A percentile compares a stretch with the other conserved stretches of the same genome.
These are phyloP conservation scores for Neuroscelio doddi DNA, from an alignment of 2,888 invertebrate genomes.

Conservation along the genomic window DNA sequence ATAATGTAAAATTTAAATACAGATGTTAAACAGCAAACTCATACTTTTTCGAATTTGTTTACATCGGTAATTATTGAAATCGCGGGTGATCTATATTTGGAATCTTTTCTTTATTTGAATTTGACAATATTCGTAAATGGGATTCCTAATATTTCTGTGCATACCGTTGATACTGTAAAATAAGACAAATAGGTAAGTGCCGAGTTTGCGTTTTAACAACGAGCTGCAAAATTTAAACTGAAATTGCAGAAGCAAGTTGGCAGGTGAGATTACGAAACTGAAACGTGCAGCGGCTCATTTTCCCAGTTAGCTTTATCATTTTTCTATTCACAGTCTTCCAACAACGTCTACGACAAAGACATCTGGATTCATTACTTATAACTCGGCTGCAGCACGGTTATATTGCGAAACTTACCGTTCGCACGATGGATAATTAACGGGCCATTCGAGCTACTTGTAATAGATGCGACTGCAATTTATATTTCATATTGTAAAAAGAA, in stretches of 20 bases:
- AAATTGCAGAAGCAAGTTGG: slow-evolving; percentile 30
- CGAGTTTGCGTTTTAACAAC: slow-evolving; percentile 2
- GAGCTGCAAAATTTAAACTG: slow-evolving; percentile 27
- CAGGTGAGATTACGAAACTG: slow-evolving; percentile 38
- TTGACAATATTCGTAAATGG: too few species aligned
- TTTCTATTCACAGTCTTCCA: slow-evolving; percentile 52
- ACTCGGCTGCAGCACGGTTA: slow-evolving; percentile 47
- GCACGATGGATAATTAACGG: slow-evolving; percentile 56
- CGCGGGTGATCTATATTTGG: too few species aligned
- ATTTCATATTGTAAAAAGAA: slow-evolving; percentile 7
- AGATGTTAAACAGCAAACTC: too few species aligned
- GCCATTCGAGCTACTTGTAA: slow-evolving; percentile 29
- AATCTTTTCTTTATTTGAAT: too few species aligned
- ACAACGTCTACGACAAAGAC: slow-evolving; percentile 51
- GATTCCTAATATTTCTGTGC: too few species aligned
- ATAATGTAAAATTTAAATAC: too few species aligned
- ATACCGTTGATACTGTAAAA: too few species aligned
- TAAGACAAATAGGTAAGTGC: too few species aligned
- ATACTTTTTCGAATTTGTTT: too few species aligned
- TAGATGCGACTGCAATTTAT: slow-evolving; percentile 24
- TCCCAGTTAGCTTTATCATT: slow-evolving; percentile 51
- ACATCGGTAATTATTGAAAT: too few species aligned
- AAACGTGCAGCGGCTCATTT: slow-evolving; percentile 43
- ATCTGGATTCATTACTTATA: slow-evolving; percentile 62
- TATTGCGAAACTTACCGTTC: slow-evolving; percentile 58